Evolutionary conservation across 2,113 vertebrate genomes (phyloP), one percentile per base, ranked within the genome.

Genomic region (Gallinago paraguaiae): DNA sequence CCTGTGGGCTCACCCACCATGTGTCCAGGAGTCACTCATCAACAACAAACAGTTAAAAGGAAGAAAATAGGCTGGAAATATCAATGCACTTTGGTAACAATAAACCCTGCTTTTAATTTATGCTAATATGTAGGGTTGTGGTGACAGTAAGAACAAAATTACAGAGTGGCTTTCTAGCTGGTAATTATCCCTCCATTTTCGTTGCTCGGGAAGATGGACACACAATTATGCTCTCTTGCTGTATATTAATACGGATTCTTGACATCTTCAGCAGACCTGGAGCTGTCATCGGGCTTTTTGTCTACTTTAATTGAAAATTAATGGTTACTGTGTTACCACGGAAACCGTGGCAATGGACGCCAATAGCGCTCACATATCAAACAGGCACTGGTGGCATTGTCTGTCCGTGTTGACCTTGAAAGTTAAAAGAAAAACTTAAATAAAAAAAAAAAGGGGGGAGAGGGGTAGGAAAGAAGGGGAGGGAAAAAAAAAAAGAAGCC

Each of bases 251-350:
- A 99, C 99, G 98, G 99, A 99, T 99, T 99, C 99, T 99, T 99
- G 99, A 99, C 99, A 99, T 99, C 99, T 99, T 99, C 98, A 99
- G 98, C 98, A 99, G 99, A 99, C 99, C 99, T 98, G 98, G 99
- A 99, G 99, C 99, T 99, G 99, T 99, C 99, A 99, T 99, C 98
- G 98, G 98, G 98, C 98, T 98, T 99, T 99, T 99, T 99, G 99
- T 99, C 99, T 99, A 99, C 98, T 99, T 99, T 99, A 99, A 99
- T 99, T 99, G 99, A 99, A 99, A 99, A 99, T 99, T 99, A 99
- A 99, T 99, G 99, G 99, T 99, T 99, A 98, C 98, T 99, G 98
- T 96, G 99, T 99, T 99, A 98, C 99, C 98, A 98, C 97, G 99
- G 99, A 99, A 99, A 99, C 99, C 95, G 97, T 98, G 97, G 98